phyloP scores from a whole-genome alignment of 2,888 invertebrate species.

The Cyrtodaria siliqua region DNA sequence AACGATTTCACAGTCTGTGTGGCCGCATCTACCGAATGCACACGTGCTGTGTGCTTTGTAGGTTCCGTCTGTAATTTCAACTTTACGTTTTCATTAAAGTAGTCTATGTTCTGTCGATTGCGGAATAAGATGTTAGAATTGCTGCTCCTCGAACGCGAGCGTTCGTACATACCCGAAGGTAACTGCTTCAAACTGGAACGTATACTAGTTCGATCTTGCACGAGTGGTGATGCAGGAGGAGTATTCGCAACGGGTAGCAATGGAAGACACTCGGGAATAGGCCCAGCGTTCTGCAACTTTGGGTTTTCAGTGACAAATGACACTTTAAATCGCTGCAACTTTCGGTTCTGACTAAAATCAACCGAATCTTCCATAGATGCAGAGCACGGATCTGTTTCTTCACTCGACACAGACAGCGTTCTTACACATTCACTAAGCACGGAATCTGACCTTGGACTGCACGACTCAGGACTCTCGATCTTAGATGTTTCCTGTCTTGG shows the following conservation, averaged over 20 bases:
- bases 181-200: slow-evolving; percentile 13
- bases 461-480: slow-evolving; percentile 13
- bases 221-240: background rate
- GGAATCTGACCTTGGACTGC: slow-evolving; percentile 23
- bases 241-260: background rate
- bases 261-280: no score
- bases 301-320: slow-evolving; percentile 27
- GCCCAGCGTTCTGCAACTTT: no score
- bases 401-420: slow-evolving; percentile 35
- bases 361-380: background rate
- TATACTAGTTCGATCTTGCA: background rate
- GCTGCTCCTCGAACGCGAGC: background rate
- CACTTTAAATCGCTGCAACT: slow-evolving; percentile 25
- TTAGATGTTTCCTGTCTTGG: background rate
- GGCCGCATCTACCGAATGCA: slow-evolving; percentile 15
- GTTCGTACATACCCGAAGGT: background rate
- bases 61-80: background rate
- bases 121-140: background rate
- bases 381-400: slow-evolving; percentile 26
- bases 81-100: background rate
- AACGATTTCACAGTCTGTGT: slow-evolving; percentile 53
- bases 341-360: slow-evolving; percentile 12
- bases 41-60: background rate
- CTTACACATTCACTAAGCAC: slow-evolving; percentile 14
- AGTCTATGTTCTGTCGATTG: background rate